Base-by-base conservation (phyloP, 2,888 invertebrate genomes). In the Mesorhabditis belari region DNA sequence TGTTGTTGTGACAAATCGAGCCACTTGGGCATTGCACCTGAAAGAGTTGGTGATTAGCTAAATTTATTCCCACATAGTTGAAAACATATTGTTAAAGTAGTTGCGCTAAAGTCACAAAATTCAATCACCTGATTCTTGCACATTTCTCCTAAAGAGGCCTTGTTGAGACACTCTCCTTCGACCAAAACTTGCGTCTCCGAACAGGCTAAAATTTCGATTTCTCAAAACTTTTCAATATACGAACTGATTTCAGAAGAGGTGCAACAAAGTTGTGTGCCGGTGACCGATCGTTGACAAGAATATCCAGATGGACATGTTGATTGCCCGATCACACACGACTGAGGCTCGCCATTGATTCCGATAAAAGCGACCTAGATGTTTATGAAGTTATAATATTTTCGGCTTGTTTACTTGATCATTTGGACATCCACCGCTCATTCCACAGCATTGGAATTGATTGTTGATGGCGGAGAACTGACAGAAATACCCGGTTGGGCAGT, bases 301-400 rank as follows among this genome's bases (percentile, higher is more conserved):
- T 76, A 80, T 29, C 80, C 80, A n/a, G 60, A 57, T 29, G 77
- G 77, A 58, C 80, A 80, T 3, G 77, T 77, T 59, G 69, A 69
- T 56, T 74, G 73, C 49, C 79, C 79, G 60, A 79, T 77, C 27
- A 74, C 77, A 54, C 79, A 79, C 12, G 67, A 66, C 62, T 79
- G 77, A 24, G 79, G 71, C 29, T 79, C 77, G n/a, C 78, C 79
- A 53, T 76, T 77, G 61, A 79, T 74, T 55, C 79, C 79, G 62
- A 79, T 77, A 62, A 79, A 79, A 27, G 78, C 75, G 24, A 79
- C 78, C 28, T 67, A 67, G 59, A 60, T 17, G 17, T n/a, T n/a
- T n/a, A n/a, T n/a, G n/a, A n/a, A n/a, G n/a, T n/a, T n/a, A n/a
- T n/a, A n/a, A n/a, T n/a, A n/a, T n/a, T n/a, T n/a, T n/a, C 5